Evolutionary conservation across 2,113 vertebrate genomes (phyloP).

Genomic region (Ginglymostoma cirratum): DNA sequence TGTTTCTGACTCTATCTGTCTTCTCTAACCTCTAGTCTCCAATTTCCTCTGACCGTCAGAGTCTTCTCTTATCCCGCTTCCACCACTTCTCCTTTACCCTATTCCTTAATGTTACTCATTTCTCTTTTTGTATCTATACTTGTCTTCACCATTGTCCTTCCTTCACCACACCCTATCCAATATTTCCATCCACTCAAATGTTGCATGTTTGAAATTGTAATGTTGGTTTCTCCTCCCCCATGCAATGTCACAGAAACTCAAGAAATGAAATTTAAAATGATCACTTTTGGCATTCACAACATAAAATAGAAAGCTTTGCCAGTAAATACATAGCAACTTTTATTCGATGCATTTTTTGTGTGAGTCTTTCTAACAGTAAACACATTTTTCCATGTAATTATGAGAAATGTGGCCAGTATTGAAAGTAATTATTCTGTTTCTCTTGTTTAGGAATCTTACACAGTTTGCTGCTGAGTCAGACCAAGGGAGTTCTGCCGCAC

Average conservation of each 20-base stretch:
- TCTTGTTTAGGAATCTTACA: constrained; percentile 60
- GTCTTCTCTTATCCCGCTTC: neutral
- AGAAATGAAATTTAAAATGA: neutral
- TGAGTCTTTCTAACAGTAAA: neutral
- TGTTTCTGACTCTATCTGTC: neutral
- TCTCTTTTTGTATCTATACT: neutral
- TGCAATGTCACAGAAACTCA: neutral
- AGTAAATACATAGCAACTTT: neutral
- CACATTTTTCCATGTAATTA: neutral
- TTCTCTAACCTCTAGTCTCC: neutral
- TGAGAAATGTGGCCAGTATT: neutral
- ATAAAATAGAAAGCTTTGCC: neutral
- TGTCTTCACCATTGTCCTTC: neutral
- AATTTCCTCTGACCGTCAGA: neutral
- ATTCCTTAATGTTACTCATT: neutral
- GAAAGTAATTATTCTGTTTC: constrained; percentile 38
- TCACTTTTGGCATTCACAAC: neutral
- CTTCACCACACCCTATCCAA: neutral
- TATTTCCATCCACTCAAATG: neutral
- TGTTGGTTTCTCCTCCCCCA: neutral
- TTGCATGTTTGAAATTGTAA: neutral
- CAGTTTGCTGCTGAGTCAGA: constrained; percentile 54
- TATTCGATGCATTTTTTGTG: neutral
- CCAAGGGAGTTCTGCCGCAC: constrained; percentile 56
- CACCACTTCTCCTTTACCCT: neutral